Percentiles rank a stretch among this genome's conserved stretches.
Conservation (phyloP, 37 sponge, comb jelly and placozoan genomes). For the Theonella swinhoei region DNA sequence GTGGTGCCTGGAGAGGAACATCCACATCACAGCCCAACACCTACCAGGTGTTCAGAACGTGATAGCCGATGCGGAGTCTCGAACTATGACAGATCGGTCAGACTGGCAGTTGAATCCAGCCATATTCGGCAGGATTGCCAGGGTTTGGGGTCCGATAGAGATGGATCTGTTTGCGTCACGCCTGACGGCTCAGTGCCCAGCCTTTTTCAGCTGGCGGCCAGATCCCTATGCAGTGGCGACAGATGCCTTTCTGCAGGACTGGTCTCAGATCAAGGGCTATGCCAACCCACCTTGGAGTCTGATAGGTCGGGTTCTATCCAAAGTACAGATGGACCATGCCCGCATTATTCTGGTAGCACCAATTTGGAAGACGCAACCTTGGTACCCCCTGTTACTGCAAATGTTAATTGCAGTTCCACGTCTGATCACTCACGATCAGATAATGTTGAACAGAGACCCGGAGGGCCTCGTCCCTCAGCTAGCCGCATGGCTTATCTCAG, state of each 20-base stretch:
- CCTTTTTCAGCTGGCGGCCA: constrained; percentile 39
- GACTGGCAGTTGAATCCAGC: constrained; percentile 35
- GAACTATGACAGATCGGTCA: constrained; percentile 26
- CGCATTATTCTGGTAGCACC: constrained; percentile 43
- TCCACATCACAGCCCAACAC: no score
- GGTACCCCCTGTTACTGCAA: constrained; percentile 46
- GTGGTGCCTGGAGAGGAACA: constrained; percentile 59
- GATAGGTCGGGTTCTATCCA: constrained; percentile 27
- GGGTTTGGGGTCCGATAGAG: no score
- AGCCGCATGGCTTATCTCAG: constrained; percentile 64
- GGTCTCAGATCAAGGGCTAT: constrained; percentile 23
- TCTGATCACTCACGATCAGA: no score
- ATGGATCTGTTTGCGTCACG: constrained; percentile 53
- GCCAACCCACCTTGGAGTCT: constrained; percentile 53
- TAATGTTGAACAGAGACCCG: not conserved
- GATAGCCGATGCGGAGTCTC: constrained; percentile 43
- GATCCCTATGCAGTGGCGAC: constrained; percentile 42
- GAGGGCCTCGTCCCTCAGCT: constrained; percentile 21
- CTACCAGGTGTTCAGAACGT: constrained; percentile 31
- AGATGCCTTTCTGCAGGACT: constrained; percentile 46
- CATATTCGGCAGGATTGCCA: constrained; percentile 27
- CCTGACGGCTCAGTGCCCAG: constrained; percentile 18
- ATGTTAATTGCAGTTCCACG: no score
- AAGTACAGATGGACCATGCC: constrained; percentile 1
- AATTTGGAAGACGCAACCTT: constrained; percentile 37